phyloP scores from a whole-genome alignment of 2,797 vertebrate genomes.

The Podargus strigoides region DNA sequence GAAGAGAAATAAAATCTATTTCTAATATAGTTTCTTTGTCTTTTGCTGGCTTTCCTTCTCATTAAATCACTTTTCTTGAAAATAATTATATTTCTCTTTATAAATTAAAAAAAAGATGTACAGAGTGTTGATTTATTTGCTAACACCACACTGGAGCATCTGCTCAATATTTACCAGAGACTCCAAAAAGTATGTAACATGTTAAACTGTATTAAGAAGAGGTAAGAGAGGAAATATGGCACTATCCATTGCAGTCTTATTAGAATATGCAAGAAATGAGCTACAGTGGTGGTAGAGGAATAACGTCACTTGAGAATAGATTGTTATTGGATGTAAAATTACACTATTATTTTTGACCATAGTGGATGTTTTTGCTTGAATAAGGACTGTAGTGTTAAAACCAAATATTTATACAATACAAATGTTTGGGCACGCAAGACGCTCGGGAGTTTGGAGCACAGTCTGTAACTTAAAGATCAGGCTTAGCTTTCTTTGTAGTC shows the following conservation, averaged over 20 bases:
- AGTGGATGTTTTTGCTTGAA: background rate
- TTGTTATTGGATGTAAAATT: background rate
- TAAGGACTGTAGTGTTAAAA: background rate
- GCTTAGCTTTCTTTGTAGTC: background rate
- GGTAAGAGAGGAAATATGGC: background rate
- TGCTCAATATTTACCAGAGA: background rate
- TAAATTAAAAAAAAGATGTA: background rate
- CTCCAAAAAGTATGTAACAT: background rate
- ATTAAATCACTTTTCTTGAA: background rate
- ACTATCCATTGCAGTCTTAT: background rate
- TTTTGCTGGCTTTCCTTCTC: background rate
- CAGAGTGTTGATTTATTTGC: accelerated
- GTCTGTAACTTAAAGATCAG: background rate
- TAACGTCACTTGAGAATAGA: background rate
- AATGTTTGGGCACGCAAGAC: background rate
- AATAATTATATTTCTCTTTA: background rate
- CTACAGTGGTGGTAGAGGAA: background rate
- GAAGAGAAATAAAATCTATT: background rate
- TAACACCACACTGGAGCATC: background rate
- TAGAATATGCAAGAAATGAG: background rate
- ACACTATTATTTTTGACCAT: background rate
- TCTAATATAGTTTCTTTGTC: background rate
- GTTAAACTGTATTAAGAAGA: background rate
- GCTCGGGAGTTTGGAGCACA: background rate
- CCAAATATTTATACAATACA: background rate